These are phyloP conservation scores for Anguilla anguilla DNA, from an alignment of 2,797 vertebrate genomes.

Conservation along the genomic window DNA sequence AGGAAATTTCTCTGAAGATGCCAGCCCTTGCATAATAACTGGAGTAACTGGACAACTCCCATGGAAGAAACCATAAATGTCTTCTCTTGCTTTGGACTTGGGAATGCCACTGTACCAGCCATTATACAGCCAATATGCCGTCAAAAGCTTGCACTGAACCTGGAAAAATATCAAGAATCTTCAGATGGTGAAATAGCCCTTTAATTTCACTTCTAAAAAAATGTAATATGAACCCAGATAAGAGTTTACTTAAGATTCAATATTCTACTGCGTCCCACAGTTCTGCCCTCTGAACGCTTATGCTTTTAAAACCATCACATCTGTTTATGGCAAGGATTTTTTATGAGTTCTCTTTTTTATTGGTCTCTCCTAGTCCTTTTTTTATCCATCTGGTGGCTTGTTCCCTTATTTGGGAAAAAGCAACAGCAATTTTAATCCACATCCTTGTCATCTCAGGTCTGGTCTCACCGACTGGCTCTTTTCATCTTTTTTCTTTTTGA, in stretches of 20 bases:
- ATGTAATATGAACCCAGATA: neutral
- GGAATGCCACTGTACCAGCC: neutral
- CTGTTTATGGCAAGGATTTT: neutral
- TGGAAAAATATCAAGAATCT: neutral
- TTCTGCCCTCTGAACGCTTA: neutral
- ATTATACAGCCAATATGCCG: neutral
- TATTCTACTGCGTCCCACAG: neutral
- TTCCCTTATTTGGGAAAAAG: constrained; percentile 11
- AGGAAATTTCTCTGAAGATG: constrained; percentile 32
- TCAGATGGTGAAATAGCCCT: neutral
- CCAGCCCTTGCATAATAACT: constrained; percentile 33
- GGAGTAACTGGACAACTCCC: constrained; percentile 28
- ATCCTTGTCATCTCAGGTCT: constrained; percentile 5
- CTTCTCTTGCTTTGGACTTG: neutral
- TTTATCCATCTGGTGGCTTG: neutral
- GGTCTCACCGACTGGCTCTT: neutral
- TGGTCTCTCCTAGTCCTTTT: neutral
- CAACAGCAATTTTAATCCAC: neutral
- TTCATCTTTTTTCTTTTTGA: constrained; percentile 2
- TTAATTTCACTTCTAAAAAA: neutral
- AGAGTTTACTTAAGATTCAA: neutral
- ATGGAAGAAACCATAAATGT: neutral
- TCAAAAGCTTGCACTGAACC: neutral
- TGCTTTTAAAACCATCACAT: neutral
- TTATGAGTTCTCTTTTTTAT: neutral